Evolutionary conservation across 2,888 invertebrate species (phyloP), one percentile per base, ranked within the genome.

Genomic region (Poecilobothrus nobilitatus): DNA sequence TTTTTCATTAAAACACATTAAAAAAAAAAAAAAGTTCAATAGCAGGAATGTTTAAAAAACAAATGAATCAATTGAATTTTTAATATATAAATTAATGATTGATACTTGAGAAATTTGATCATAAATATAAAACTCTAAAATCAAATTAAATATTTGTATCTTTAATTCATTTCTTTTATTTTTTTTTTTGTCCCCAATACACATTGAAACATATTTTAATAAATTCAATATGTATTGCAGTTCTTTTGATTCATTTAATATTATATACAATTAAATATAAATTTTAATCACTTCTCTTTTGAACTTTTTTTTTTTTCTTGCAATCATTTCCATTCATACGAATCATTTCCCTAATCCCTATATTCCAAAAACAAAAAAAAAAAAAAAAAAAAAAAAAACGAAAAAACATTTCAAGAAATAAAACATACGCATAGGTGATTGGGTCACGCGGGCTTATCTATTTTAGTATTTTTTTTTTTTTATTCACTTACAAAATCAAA

Each of bases 231-330:
- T 37, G 9, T 37, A 37, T 37, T 37, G 37, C 37, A 10, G 18
- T 53, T 53, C 53, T 12, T 53, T 53, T 53, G 53, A 53, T 53
- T 53, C 53, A 53, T 53, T 53, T 53, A n/a, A 53, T 12, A 34
- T 37, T 37, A n/a, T 4, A 41, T 15, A 41, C 41, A 37, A 37
- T 5, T 10, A 37, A 4, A 7, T 10, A 8, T 20, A 21, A 9
- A 62, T 21, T 27, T 27, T 63, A 27, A 63, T 63, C 63, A 63
- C 63, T 63, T 63, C 63, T 63, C 27, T 63, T 63, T 20, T 63
- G 63, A 63, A 63, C 63, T 63, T 63, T 63, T 63, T 63, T 41
- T 41, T 41, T 41, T 41, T 18, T 3, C 1, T 53, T 53, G 53
- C 2, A n/a, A 12, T 53, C 53, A 53, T 18, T 53, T 53, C 1